phyloP scores from a whole-genome alignment of 92 coral and sea anemone genomes.

The Porites lobata region DNA sequence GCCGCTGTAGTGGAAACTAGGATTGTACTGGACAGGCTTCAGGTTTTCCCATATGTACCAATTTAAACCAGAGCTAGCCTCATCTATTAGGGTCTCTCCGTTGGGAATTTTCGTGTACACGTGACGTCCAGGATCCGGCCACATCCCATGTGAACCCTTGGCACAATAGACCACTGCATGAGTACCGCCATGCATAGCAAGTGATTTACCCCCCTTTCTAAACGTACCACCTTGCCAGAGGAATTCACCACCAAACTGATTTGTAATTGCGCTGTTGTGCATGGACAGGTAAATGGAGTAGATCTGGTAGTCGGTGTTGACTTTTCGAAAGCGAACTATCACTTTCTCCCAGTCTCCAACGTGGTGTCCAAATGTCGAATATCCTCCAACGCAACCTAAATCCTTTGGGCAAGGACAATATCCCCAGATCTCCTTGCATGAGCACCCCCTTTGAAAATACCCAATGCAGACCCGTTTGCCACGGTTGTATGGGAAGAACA shows the following conservation, averaged over 20 bases:
- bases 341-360: slow-evolving; percentile 36
- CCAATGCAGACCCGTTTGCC: slow-evolving; percentile 65
- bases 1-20: neutral
- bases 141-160: slow-evolving; percentile 24
- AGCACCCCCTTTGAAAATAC: too few relatives aligned
- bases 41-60: slow-evolving; percentile 15
- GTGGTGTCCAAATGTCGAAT: slow-evolving; percentile 26
- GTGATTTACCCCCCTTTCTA: neutral
- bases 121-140: slow-evolving; percentile 22
- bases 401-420: neutral
- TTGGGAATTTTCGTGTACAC: neutral
- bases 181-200: slow-evolving; percentile 15
- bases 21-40: slow-evolving; percentile 15
- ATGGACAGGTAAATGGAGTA: slow-evolving; percentile 26
- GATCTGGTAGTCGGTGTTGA: slow-evolving; percentile 18
- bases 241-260: slow-evolving; percentile 8
- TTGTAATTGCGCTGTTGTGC: neutral
- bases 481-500: slow-evolving; percentile 69
- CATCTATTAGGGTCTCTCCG: neutral
- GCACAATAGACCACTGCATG: slow-evolving; percentile 25
- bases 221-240: slow-evolving; percentile 14
- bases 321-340: slow-evolving; percentile 21
- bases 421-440: neutral
- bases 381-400: slow-evolving; percentile 18
- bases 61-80: neutral